Evolutionary conservation across 2,797 vertebrate species (phyloP).

Genomic region (Molossus molossus): DNA sequence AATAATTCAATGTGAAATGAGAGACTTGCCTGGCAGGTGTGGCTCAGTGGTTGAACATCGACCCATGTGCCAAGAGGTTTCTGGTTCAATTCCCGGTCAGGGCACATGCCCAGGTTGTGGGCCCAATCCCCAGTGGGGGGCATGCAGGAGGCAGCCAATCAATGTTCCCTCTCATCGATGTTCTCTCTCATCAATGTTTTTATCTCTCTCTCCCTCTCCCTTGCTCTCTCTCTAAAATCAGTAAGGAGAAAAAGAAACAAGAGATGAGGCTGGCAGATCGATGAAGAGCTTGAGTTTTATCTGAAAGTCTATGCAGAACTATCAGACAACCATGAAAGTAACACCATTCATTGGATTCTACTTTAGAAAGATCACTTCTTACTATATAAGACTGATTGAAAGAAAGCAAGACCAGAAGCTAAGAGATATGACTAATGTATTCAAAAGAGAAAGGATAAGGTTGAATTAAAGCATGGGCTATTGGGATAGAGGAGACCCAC

Average conservation of each 20-base stretch:
- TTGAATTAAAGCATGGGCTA: background rate
- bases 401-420: conserved; percentile 8
- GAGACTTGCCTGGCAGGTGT: too few species aligned
- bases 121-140: too few species aligned
- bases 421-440: background rate
- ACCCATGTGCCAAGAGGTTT: too few species aligned
- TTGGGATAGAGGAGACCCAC: background rate
- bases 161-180: too few species aligned
- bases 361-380: conserved; percentile 26
- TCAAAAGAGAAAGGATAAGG: background rate
- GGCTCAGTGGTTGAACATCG: too few species aligned
- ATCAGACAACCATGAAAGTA: background rate
- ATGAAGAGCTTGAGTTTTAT: background rate
- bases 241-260: background rate
- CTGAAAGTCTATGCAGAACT: background rate
- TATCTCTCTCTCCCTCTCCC: too few species aligned
- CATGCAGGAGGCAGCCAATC: too few species aligned
- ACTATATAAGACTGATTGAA: background rate
- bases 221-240: too few species aligned
- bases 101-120: too few species aligned
- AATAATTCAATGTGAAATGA: background rate
- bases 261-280: background rate
- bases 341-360: background rate
- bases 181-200: too few species aligned
- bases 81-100: too few species aligned